These are phyloP conservation scores for Sinocyclocheilus maitianheensis DNA, from an alignment of 2,113 vertebrate species.

Conservation along the genomic window DNA sequence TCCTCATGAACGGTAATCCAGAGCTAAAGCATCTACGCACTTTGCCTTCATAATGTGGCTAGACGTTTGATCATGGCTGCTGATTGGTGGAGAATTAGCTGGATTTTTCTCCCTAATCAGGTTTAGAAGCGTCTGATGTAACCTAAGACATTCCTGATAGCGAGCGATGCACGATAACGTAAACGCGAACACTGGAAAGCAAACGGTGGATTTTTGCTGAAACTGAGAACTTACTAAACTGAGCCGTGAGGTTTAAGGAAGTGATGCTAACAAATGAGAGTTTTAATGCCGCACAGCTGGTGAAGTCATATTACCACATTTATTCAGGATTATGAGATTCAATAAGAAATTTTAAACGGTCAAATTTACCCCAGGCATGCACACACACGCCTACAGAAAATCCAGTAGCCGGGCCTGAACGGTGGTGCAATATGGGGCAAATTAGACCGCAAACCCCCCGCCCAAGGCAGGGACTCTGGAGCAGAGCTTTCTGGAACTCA, in stretches of 20 bases:
- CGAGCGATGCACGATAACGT: not conserved
- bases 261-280: conserved; percentile 31
- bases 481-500: conserved; percentile 48
- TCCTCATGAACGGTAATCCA: conserved; percentile 22
- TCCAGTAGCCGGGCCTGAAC: conserved; percentile 8
- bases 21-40: not conserved
- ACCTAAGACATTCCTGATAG: not conserved
- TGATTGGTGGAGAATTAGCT: conserved; percentile 9
- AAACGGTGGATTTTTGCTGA: not conserved
- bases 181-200: not conserved
- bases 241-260: conserved; percentile 33
- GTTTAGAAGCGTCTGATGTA: conserved; percentile 18
- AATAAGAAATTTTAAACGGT: conserved; percentile 28
- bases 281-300: conserved; percentile 29
- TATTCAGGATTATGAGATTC: conserved; percentile 28
- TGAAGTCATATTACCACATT: conserved; percentile 33
- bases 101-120: conserved; percentile 17
- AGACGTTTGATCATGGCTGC: not conserved
- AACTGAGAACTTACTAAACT: conserved; percentile 12
- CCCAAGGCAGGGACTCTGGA: conserved; percentile 24
- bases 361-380: not conserved
- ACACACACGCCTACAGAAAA: not conserved
- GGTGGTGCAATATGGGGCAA: conserved; percentile 32
- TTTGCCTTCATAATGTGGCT: conserved; percentile 21
- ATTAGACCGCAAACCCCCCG: conserved; percentile 29